Evolutionary conservation across 2,797 vertebrate genomes (phyloP), one percentile per base, ranked within the genome.

Genomic region (Poeciliopsis infans): DNA sequence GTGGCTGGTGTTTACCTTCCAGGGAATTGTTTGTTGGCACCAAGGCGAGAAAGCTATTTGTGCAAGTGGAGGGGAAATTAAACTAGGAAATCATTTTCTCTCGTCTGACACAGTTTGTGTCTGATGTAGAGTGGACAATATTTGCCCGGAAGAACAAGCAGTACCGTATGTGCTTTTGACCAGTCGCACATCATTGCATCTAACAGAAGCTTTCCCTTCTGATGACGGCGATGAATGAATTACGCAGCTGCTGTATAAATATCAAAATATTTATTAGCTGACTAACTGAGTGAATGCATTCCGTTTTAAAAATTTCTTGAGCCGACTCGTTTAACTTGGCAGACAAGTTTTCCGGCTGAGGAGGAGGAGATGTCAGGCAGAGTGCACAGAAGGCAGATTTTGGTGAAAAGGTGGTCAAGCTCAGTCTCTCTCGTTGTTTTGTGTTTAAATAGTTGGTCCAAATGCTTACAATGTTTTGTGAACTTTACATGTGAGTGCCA

Each of bases 401-500:
- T 71, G 68, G 68, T 13, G 5, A 80, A 79, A 74, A 81, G 78
- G 61, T 83, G 75, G 68, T 72, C 83, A 76, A 80, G 33, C 79
- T 70, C 74, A 81, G 84, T 74, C 23, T 51, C 71, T 82, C 15
- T 76, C 68, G 64, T 79, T 85, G 74, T 87, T 89, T 85, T 83
- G 75, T 75, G 70, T 79, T 78, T 76, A 64, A 81, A 79, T 85
- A 53, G 73, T 79, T 73, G 75, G 74, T 85, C 72, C 81, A 76
- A 88, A 93, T 85, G 84, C 70, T 82, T 4, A 12, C 75, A 79
- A 76, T 90, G 85, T 86, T 93, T 86, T 74, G 80, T 74, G n/a
- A 75, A 39, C 87, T 94, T 92, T 74, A 76, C 92, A 93, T 86
- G 79, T 20, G 78, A 55, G 85, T 85, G 93, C 84, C 85, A 88